Base-by-base conservation (phyloP, 92 coral and sea anemone species). In the Porites rus region DNA sequence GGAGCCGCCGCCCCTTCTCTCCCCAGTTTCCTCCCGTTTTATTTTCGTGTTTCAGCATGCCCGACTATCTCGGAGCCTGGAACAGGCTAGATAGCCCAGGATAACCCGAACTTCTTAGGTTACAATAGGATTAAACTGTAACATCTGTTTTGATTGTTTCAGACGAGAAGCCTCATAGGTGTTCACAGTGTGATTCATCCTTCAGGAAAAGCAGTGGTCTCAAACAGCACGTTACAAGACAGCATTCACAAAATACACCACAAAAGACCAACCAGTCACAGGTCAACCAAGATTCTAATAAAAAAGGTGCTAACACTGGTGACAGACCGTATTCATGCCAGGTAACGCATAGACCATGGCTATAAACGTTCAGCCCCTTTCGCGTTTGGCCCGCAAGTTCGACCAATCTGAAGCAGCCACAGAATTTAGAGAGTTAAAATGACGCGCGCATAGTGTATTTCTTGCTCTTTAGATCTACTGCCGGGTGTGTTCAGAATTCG, bases 261-360 rank as follows among this genome's bases (percentile, higher is more conserved):
- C 86, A 82, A 18, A 82, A 73, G 50, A 22, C 56, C 65, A 72
- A 52, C 18, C 86, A 16, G 3, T 59, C 77, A 1, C 76, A 58
- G 53, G 7, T 46, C 12, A 63, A 70, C 72, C 78, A 58, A 46
- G 68, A 9, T 8, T 82, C 71, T 10, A 72, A 61, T 18, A 73
- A 17, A 11, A 82, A 17, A 50, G 20, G 61, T 21, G 25, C 62
- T 71, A 16, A 66, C 22, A 10, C 72, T 31, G 63, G 11, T 59
- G 86, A 82, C 72, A 82, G 86, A 22, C 86, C 86, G 12, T 82
- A 82, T 22, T 54, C 79, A 82, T 82, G 86, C 16, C 86, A 82
- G 86, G 86, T 82, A 79, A 60, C 53, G 28, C 17, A 10, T 2
- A 14, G 13, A 17, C 13, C 22, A 28, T 22, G 10, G 7, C 8